Conservation (phyloP, 2,888 invertebrate species). For the Busseola fusca region DNA sequence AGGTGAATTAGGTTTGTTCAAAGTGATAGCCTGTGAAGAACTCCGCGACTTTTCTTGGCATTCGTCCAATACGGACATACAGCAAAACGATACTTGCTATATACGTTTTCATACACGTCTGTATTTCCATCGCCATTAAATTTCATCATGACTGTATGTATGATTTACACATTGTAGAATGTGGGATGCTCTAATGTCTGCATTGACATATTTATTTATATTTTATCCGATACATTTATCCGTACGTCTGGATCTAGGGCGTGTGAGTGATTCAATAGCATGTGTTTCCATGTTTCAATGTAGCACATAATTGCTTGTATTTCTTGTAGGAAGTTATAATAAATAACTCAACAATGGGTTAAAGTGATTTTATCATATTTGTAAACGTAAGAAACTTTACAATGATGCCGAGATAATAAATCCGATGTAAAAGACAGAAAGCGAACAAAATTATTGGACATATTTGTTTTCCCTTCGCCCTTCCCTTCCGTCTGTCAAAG, state of each 20-base stretch:
- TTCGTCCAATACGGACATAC: slow-evolving; percentile 61
- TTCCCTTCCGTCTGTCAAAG: slow-evolving; percentile 54
- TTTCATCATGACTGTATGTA: slow-evolving; percentile 40
- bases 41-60: slow-evolving; percentile 63
- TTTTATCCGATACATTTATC: slow-evolving; percentile 20
- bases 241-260: slow-evolving; percentile 23
- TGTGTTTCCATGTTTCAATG: slow-evolving; percentile 40
- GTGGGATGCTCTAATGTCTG: slow-evolving; percentile 34
- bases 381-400: slow-evolving; percentile 47
- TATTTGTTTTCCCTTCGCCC: slow-evolving; percentile 61
- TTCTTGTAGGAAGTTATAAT: slow-evolving; percentile 47
- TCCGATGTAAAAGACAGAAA: slow-evolving; percentile 53
- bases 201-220: slow-evolving; percentile 53
- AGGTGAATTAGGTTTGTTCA: slow-evolving; percentile 65
- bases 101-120: slow-evolving; percentile 60
- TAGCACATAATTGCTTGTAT: slow-evolving; percentile 22
- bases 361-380: slow-evolving; percentile 60
- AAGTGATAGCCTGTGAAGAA: slow-evolving; percentile 64
- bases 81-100: slow-evolving; percentile 51
- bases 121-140: slow-evolving; percentile 37
- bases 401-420: slow-evolving; percentile 57
- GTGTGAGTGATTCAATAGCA: slow-evolving; percentile 66
- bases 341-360: slow-evolving; percentile 64
- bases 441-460: slow-evolving; percentile 59
- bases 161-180: slow-evolving; percentile 41